These are phyloP conservation scores for Typhlichthys eigenmanni DNA, from an alignment of 2,797 vertebrate genomes.

Conservation along the genomic window DNA sequence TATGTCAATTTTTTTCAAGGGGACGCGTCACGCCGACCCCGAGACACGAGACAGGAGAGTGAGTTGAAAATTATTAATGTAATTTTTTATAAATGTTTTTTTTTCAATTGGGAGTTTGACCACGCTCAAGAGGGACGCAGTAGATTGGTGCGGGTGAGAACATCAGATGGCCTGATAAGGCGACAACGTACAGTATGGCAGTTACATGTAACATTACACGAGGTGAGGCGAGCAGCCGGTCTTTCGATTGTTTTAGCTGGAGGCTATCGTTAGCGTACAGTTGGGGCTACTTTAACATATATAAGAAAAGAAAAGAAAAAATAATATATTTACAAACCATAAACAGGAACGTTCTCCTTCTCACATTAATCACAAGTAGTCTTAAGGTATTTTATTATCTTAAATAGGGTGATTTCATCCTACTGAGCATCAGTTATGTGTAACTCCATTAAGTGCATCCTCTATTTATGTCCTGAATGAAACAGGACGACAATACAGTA, in stretches of 20 bases:
- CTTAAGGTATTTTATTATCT: constrained; percentile 69
- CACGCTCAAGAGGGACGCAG: constrained; percentile 22
- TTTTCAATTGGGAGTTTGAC: constrained; percentile 46
- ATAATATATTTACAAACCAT: constrained; percentile 75
- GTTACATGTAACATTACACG: constrained; percentile 64
- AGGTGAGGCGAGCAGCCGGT: constrained; percentile 66
- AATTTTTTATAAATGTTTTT: constrained; percentile 49
- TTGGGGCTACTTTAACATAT: constrained; percentile 64
- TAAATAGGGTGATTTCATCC: constrained; percentile 73
- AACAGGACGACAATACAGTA: constrained; percentile 65
- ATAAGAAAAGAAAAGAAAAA: constrained; percentile 41
- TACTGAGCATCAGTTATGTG: constrained; percentile 69
- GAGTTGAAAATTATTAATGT: constrained; percentile 9
- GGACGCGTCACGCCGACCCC: constrained; percentile 31
- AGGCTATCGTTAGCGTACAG: constrained; percentile 61
- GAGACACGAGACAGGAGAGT: constrained; percentile 18
- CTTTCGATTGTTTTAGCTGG: constrained; percentile 71
- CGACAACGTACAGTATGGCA: constrained; percentile 44
- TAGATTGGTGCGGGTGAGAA: constrained; percentile 22
- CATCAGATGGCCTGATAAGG: constrained; percentile 48
- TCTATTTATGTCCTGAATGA: constrained; percentile 66
- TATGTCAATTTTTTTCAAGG: constrained; percentile 45
- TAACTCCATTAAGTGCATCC: constrained; percentile 71
- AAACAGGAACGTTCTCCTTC: constrained; percentile 74
- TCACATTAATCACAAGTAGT: constrained; percentile 77